phyloP scores from a whole-genome alignment of 2,113 vertebrate genomes.

The Pluvialis apricaria region DNA sequence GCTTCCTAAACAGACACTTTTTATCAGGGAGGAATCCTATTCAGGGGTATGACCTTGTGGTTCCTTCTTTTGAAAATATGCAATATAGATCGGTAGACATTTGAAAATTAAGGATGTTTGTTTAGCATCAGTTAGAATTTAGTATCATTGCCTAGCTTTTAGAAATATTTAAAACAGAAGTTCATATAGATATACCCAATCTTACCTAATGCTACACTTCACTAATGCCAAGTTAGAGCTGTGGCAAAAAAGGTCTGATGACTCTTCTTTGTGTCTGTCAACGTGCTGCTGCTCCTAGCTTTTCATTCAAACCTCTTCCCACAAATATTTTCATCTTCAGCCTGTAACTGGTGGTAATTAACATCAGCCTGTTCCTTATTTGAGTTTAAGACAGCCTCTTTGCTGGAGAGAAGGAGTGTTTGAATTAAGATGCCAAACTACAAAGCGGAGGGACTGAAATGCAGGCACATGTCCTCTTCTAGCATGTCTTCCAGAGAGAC shows the following conservation, averaged over 20 bases:
- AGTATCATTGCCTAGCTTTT: not conserved
- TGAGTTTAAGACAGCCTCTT: not conserved
- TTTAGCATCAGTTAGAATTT: not conserved
- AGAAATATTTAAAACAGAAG: not conserved
- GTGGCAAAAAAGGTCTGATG: not conserved
- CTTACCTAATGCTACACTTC: not conserved
- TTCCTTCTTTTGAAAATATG: not conserved
- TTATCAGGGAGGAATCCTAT: not conserved
- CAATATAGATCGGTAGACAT: not conserved
- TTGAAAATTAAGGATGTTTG: not conserved
- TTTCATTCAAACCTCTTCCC: not conserved
- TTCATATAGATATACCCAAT: not conserved
- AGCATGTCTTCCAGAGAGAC: not conserved
- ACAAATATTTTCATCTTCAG: not conserved
- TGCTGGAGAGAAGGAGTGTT: not conserved
- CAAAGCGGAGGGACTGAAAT: not conserved
- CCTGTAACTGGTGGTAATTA: not conserved
- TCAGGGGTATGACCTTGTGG: not conserved
- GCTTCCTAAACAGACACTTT: not conserved
- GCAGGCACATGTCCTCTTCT: not conserved
- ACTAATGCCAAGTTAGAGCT: not conserved
- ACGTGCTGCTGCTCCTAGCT: not conserved
- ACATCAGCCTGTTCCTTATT: not conserved
- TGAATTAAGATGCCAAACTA: not conserved
- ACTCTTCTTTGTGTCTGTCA: not conserved